Base-by-base conservation (phyloP, 2,888 invertebrate species). In the Beris chalybata region DNA sequence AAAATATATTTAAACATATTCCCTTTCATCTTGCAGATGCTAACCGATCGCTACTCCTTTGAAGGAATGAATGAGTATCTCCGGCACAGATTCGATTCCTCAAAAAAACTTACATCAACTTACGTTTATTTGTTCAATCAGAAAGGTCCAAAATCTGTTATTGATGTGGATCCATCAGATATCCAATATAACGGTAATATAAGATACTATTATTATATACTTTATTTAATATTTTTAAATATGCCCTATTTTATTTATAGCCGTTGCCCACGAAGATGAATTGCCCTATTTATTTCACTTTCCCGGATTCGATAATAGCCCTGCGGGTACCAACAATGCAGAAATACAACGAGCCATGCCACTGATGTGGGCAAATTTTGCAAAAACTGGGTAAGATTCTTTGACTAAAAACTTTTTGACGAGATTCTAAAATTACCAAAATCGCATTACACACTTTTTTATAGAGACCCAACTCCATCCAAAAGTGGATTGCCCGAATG, bases 71-170 rank as follows among this genome's bases (percentile, higher is more conserved):
- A 52, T 15, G 22, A 22, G 11, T 52, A 29, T 52, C 29, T 52
- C 5, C n/a, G 52, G 11, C 15, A 52, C 11, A 15, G 52, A 15
- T 52, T 52, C 29, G 22, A 15, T 11, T 4, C 3, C 13, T 15
- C 5, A 13, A 47, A 15, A 22, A 3, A 3, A 22, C 4, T 52
- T 11, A 31, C 30, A 3, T 5, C 6, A 53, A 53, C 53, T 30
- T 53, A 30, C 4, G 7, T 30, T 30, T 53, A 53, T 30, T 4
- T 53, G n/a, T 53, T 53, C n/a, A n/a, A 30, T 30, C 53, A 53
- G 1, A 53, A 31, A 53, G 53, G 53, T 30, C 31, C 53, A n/a
- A 53, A 22, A 30, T 53, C 53, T 7, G 4, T 30, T 22, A 22
- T 22, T 22, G 22, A 22, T 22, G 22, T 22, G 22, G 3, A 22